Conservation (phyloP, 2,888 invertebrate genomes). For the Drosophila anomalata region DNA sequence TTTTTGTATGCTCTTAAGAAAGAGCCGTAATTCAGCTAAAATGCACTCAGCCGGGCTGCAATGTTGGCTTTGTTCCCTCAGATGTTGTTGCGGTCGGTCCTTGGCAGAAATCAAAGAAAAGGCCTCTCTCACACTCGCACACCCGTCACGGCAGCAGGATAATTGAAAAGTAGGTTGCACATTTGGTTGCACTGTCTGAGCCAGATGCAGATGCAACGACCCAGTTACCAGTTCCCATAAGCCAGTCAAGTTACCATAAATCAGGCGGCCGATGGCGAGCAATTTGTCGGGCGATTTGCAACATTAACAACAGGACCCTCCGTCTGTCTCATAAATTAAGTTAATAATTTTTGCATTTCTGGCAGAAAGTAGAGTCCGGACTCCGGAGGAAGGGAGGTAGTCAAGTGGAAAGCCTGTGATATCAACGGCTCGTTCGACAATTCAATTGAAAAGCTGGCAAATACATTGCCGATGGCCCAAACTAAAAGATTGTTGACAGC, state of each 20-base stretch:
- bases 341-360: conserved; percentile 56
- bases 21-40: conserved; percentile 74
- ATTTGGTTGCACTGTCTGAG: conserved; percentile 68
- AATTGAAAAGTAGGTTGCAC: conserved; percentile 78
- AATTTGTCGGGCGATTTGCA: conserved; percentile 67
- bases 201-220: conserved; percentile 13
- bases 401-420: conserved; percentile 76
- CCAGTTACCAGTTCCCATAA: conserved; percentile 6
- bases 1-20: conserved; percentile 38
- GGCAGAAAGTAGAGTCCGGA: neutral
- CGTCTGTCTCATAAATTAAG: conserved; percentile 68
- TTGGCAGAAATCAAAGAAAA: conserved; percentile 23
- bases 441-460: conserved; percentile 68
- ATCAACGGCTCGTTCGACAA: conserved; percentile 68
- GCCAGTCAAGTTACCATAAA: conserved; percentile 34
- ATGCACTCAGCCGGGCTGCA: conserved; percentile 70
- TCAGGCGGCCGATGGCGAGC: conserved; percentile 60
- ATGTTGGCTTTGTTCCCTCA: conserved; percentile 44
- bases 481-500: conserved; percentile 77
- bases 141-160: conserved; percentile 29
- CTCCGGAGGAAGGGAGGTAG: conserved; percentile 23
- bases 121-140: neutral
- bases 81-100: conserved; percentile 27
- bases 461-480: conserved; percentile 72
- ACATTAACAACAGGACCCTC: conserved; percentile 38